phyloP scores from a whole-genome alignment of 2,797 vertebrate species.

The Catamblyrhynchus diadema region DNA sequence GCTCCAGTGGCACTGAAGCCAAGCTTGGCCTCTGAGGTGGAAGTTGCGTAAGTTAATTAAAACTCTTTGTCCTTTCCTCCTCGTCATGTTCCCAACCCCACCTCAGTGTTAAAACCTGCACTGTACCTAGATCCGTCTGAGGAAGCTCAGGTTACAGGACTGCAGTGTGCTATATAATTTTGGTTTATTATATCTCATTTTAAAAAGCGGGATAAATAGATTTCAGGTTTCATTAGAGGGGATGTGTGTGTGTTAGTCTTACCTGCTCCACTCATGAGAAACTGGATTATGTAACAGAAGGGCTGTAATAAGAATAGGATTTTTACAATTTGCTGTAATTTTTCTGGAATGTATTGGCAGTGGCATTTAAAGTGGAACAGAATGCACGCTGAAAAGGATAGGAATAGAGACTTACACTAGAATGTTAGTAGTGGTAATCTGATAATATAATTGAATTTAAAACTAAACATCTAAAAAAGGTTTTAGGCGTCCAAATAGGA shows the following conservation, averaged over 20 bases:
- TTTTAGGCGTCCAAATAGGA: not conserved
- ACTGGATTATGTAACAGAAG: not conserved
- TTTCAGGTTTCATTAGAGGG: not conserved
- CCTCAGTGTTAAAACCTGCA: not conserved
- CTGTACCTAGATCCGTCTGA: not conserved
- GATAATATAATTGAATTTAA: not conserved
- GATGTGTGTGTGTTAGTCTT: not conserved
- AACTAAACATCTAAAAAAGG: not conserved
- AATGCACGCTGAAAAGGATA: not conserved
- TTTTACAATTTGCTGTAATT: not conserved
- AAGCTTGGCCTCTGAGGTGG: slow-evolving; percentile 7
- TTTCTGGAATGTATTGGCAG: not conserved
- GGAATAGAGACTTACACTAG: not conserved
- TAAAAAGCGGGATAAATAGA: not conserved
- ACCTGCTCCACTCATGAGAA: not conserved
- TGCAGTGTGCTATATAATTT: not conserved
- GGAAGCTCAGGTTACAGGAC: not conserved
- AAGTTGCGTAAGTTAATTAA: slow-evolving; percentile 32
- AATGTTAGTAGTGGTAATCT: not conserved
- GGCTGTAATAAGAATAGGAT: not conserved
- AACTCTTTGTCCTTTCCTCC: slow-evolving; percentile 32
- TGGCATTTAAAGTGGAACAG: not conserved
- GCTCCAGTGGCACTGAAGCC: not conserved
- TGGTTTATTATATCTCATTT: not conserved
- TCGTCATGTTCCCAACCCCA: not conserved